phyloP scores from a whole-genome alignment of 2,888 invertebrate species.

The Apodemia mormo region DNA sequence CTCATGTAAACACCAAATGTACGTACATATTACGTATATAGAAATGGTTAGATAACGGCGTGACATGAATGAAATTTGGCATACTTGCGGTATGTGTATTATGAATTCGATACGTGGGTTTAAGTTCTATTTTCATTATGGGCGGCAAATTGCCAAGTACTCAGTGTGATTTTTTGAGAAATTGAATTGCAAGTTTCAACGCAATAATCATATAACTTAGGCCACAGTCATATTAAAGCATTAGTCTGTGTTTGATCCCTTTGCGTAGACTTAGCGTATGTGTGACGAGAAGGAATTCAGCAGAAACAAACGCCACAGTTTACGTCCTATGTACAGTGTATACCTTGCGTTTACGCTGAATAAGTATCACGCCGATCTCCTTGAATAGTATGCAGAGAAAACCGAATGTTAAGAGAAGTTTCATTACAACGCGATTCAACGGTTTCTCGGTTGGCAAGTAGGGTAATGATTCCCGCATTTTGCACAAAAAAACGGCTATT shows the following conservation, averaged over 20 bases:
- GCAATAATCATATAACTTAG: not conserved
- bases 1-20: not conserved
- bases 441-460: too few species aligned
- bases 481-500: too few species aligned
- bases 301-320: not conserved
- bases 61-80: constrained; percentile 14
- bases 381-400: too few species aligned
- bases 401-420: too few species aligned
- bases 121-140: constrained; percentile 7
- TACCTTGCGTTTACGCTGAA: too few species aligned
- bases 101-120: constrained; percentile 1
- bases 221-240: not conserved
- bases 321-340: too few species aligned
- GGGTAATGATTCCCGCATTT: too few species aligned
- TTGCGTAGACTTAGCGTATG: not conserved
- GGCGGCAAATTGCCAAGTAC: constrained; percentile 11
- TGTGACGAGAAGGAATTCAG: not conserved
- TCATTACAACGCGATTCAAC: too few species aligned
- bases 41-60: constrained; percentile 4
- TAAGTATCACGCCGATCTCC: too few species aligned
- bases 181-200: constrained; percentile 2
- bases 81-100: constrained; percentile 14
- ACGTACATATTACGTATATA: not conserved
- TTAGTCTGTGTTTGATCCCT: not conserved
- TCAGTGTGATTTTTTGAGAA: not conserved